Evolutionary conservation across 1,140 invertebrate genomes (phyloP).

Genomic region (Camponotus floridanus): DNA sequence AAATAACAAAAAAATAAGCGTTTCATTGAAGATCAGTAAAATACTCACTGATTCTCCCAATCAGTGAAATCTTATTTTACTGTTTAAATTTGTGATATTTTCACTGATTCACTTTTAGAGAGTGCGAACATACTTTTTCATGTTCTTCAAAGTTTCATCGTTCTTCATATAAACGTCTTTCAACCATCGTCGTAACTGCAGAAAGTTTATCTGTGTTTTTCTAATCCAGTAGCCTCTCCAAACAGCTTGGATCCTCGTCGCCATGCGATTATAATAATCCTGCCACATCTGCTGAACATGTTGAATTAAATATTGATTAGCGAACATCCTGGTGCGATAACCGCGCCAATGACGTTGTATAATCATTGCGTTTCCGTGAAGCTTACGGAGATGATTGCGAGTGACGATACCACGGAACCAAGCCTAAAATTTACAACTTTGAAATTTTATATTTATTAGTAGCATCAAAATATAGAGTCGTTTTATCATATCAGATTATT

Average conservation of each 20-base stretch:
- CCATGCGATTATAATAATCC: slow-evolving; percentile 70
- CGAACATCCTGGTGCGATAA: slow-evolving; percentile 54
- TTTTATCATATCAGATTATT: neutral
- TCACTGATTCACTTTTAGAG: no score
- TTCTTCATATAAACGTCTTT: slow-evolving; percentile 65
- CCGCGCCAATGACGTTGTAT: slow-evolving; percentile 78
- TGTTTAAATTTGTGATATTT: no score
- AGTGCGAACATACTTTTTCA: slow-evolving; percentile 68
- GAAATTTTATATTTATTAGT: neutral
- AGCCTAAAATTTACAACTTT: slow-evolving; percentile 62
- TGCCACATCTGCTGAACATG: slow-evolving; percentile 67
- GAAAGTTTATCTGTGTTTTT: slow-evolving; percentile 64
- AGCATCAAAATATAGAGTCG: neutral
- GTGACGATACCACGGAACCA: slow-evolving; percentile 77
- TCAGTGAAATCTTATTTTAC: no score
- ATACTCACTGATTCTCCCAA: no score
- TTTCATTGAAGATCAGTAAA: no score
- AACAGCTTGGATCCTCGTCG: slow-evolving; percentile 74
- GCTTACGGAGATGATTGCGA: slow-evolving; percentile 69
- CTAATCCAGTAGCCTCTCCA: slow-evolving; percentile 76
- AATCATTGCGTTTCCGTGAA: slow-evolving; percentile 67
- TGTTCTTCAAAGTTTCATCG: slow-evolving; percentile 58
- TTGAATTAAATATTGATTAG: slow-evolving; percentile 54
- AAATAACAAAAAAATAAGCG: no score
- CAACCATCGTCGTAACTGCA: slow-evolving; percentile 68